Evolutionary conservation across 2,113 vertebrate genomes (phyloP).

Genomic region (Pachypanchax playfairii): DNA sequence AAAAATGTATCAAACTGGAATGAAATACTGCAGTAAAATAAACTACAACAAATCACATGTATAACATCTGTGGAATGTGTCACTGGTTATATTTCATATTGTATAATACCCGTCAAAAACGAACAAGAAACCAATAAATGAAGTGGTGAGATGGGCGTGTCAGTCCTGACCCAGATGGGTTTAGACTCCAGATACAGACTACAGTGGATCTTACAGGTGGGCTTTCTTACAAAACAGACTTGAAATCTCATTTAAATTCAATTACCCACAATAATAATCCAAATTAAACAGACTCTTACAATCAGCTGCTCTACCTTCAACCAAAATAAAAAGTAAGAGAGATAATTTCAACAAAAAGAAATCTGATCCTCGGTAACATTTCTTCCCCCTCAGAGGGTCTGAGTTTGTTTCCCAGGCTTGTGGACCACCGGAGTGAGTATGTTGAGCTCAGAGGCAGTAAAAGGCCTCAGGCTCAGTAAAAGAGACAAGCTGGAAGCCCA

Average conservation of each 20-base stretch:
- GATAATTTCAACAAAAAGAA: slow-evolving; percentile 58
- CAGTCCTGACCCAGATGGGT: slow-evolving; percentile 50
- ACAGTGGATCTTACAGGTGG: slow-evolving; percentile 61
- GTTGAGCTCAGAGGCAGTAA: slow-evolving; percentile 63
- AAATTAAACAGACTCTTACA: slow-evolving; percentile 64
- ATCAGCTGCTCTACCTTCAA: slow-evolving; percentile 53
- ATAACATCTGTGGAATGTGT: too few species aligned
- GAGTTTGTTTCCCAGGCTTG: slow-evolving; percentile 60
- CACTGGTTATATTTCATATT: too few species aligned
- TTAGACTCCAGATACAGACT: too few species aligned
- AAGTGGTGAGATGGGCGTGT: not conserved
- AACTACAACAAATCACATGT: too few species aligned
- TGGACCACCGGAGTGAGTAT: slow-evolving; percentile 58
- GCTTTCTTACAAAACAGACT: slow-evolving; percentile 56
- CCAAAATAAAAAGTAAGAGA: slow-evolving; percentile 57
- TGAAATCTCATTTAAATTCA: slow-evolving; percentile 74
- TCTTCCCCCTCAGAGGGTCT: slow-evolving; percentile 5
- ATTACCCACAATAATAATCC: slow-evolving; percentile 73
- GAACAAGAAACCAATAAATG: not conserved
- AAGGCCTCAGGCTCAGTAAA: slow-evolving; percentile 48
- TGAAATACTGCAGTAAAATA: too few species aligned
- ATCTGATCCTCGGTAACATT: slow-evolving; percentile 47
- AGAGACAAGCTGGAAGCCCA: slow-evolving; percentile 43
- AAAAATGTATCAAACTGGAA: too few species aligned
- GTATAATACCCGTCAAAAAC: not conserved